A percentile compares a stretch with the other conserved stretches of the same genome.
Evolutionary conservation across 2,888 invertebrate genomes (phyloP).

Genomic region (Tipula confusa): DNA sequence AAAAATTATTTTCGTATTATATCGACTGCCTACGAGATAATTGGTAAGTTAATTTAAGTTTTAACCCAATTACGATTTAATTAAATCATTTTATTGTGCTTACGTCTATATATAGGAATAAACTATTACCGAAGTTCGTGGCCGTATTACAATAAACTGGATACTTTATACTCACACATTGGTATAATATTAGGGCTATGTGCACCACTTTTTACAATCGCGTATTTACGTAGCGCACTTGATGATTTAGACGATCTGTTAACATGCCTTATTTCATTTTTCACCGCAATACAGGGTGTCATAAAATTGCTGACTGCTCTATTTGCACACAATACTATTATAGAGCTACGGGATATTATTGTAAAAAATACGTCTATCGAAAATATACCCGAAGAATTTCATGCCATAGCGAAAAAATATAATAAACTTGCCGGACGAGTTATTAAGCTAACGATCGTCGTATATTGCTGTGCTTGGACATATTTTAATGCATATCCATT

Average conservation of each 20-base stretch:
- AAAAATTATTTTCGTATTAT: background rate
- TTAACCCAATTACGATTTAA: background rate
- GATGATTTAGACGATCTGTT: background rate
- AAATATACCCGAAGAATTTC: background rate
- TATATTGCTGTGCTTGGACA: background rate
- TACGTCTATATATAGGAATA: background rate
- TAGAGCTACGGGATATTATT: background rate
- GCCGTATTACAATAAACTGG: background rate
- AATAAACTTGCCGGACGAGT: background rate
- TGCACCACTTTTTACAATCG: background rate
- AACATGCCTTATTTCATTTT: background rate
- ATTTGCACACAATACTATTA: background rate
- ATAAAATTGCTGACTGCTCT: background rate
- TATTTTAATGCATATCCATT: background rate
- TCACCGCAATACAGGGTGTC: background rate
- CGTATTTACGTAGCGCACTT: background rate
- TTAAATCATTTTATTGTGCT: background rate
- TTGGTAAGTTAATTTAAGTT: background rate
- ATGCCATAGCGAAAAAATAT: background rate
- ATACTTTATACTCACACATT: background rate
- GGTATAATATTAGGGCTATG: background rate
- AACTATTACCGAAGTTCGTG: background rate
- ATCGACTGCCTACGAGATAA: background rate
- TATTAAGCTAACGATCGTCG: background rate
- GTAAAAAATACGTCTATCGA: background rate